These are phyloP conservation scores for Progne subis DNA, from an alignment of 2,113 vertebrate genomes.

Conservation along the genomic window DNA sequence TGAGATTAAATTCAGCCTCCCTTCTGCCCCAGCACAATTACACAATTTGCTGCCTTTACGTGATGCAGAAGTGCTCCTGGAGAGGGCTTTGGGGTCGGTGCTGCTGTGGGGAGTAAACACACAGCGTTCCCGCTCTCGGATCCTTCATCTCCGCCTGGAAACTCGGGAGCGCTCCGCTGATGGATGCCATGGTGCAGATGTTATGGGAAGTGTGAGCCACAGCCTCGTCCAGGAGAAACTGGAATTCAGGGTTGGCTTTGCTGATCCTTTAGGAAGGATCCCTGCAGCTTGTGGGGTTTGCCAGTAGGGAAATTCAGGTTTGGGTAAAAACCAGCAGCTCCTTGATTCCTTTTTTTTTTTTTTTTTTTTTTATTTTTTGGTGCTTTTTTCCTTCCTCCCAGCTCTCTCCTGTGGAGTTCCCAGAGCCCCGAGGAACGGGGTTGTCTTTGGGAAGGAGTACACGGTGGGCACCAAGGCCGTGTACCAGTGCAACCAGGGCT, in stretches of 20 bases:
- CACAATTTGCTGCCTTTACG: background rate
- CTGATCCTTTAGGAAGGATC: background rate
- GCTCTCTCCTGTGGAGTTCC: slow-evolving; percentile 94
- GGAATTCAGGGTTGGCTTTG: background rate
- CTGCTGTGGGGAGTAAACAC: background rate
- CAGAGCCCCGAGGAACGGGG: slow-evolving; percentile 85
- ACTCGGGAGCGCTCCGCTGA: background rate
- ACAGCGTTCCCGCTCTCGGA: background rate
- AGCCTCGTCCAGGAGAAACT: background rate
- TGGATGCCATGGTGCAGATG: background rate
- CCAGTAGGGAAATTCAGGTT: fast-evolving
- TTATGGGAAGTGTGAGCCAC: background rate
- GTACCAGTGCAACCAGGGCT: slow-evolving; percentile 90
- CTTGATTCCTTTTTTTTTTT: background rate
- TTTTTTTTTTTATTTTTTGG: no score
- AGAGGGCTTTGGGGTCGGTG: background rate
- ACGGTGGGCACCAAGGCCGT: slow-evolving; percentile 87
- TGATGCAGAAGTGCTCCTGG: background rate
- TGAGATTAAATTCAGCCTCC: background rate
- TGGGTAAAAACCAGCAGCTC: background rate
- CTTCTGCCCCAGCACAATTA: background rate
- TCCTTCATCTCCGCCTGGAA: background rate
- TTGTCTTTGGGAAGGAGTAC: slow-evolving; percentile 91
- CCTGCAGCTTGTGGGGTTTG: fast-evolving
- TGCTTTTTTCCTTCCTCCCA: slow-evolving; percentile 8